Conservation (phyloP, 2,888 invertebrate species). For the Podabrus alpinus region DNA sequence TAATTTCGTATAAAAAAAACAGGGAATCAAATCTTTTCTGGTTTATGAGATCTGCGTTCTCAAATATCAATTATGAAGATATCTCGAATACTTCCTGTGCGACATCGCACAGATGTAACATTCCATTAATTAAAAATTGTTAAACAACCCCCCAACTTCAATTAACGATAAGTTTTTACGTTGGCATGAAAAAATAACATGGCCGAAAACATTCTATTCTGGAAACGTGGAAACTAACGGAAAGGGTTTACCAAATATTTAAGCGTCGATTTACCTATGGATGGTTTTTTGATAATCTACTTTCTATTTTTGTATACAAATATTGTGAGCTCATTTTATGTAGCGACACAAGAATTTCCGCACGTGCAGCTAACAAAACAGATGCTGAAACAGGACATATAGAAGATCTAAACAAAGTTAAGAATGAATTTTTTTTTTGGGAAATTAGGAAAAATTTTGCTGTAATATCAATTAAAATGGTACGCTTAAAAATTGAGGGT, state of each 20-base stretch:
- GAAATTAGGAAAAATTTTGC: not conserved
- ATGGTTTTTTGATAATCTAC: not conserved
- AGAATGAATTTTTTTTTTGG: not conserved
- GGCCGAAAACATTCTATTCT: not conserved
- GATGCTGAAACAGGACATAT: not conserved
- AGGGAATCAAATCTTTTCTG: not conserved
- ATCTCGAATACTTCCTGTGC: slow-evolving; percentile 13
- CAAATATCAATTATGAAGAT: not conserved
- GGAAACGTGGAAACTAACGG: not conserved
- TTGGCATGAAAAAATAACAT: not conserved
- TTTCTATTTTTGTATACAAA: not conserved
- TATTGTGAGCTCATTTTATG: not conserved
- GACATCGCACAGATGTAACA: slow-evolving; percentile 7
- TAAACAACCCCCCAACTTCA: not conserved
- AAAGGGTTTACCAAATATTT: not conserved
- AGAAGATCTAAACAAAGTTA: not conserved
- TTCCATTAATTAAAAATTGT: not conserved
- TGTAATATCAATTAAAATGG: not conserved
- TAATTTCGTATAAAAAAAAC: not conserved
- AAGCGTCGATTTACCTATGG: not conserved
- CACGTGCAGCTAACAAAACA: slow-evolving; percentile 1
- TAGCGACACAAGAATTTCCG: not conserved
- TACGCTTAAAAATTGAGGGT: not conserved
- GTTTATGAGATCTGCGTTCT: not conserved
- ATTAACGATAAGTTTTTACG: not conserved